phyloP scores from a whole-genome alignment of 2,113 vertebrate species.

The Marcusenius ussheri region DNA sequence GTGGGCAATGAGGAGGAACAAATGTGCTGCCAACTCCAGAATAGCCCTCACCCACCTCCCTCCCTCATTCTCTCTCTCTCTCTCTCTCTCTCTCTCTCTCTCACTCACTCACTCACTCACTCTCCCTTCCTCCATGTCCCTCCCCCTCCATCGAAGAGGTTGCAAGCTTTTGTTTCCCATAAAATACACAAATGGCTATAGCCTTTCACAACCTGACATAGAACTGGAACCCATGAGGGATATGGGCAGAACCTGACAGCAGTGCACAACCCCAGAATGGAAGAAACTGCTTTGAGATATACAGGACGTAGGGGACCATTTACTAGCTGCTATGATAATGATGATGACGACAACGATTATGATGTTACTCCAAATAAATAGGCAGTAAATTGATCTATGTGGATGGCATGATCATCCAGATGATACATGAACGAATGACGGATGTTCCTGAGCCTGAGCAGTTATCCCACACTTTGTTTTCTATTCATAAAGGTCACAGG shows the following conservation, averaged over 20 bases:
- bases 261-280: not conserved
- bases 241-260: not conserved
- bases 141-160: not conserved
- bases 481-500: not conserved
- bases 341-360: not conserved
- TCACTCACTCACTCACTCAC: not conserved
- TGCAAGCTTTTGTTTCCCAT: not conserved
- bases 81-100: not conserved
- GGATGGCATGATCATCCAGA: not conserved
- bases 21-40: constrained; percentile 10
- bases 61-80: not conserved
- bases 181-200: not conserved
- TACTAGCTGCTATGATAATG: not conserved
- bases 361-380: constrained; percentile 6
- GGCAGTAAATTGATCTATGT: not conserved
- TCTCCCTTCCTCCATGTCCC: too few relatives aligned
- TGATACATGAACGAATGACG: not conserved
- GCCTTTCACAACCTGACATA: constrained; percentile 5
- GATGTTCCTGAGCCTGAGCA: not conserved
- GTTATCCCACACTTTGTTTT: not conserved
- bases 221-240: constrained; percentile 19
- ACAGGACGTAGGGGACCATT: too few relatives aligned
- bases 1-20: constrained; percentile 2
- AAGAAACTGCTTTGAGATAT: not conserved
- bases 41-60: not conserved